A percentile compares a stretch with the other conserved stretches of the same genome.
Conservation (phyloP, 2,888 invertebrate species). For the Drosophila bunnanda region DNA sequence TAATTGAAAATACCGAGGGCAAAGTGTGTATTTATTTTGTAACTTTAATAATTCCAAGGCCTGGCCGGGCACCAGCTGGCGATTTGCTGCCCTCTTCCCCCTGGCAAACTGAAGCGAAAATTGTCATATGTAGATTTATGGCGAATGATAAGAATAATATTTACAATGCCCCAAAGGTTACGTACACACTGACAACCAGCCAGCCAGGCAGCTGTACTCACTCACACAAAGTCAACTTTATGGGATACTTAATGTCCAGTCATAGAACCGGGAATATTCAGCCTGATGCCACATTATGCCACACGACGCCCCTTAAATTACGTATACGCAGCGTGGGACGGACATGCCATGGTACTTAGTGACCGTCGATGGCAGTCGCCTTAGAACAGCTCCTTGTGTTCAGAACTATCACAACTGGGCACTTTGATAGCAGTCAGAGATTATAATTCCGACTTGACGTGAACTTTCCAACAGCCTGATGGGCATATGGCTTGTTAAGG, state of each 20-base stretch:
- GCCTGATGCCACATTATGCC: slow-evolving; percentile 73
- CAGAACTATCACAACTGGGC: slow-evolving; percentile 68
- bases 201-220: slow-evolving; percentile 15
- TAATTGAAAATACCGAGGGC: slow-evolving; percentile 29
- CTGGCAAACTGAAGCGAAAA: slow-evolving; percentile 68
- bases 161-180: slow-evolving; percentile 74
- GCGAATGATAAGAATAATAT: slow-evolving; percentile 78
- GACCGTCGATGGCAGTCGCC: slow-evolving; percentile 47
- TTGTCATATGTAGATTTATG: slow-evolving; percentile 81
- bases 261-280: slow-evolving; percentile 50
- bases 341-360: slow-evolving; percentile 46
- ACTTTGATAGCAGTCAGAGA: slow-evolving; percentile 73
- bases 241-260: slow-evolving; percentile 70
- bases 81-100: slow-evolving; percentile 26
- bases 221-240: slow-evolving; percentile 62
- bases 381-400: slow-evolving; percentile 60
- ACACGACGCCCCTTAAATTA: slow-evolving; percentile 75
- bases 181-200: slow-evolving; percentile 25
- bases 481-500: neutral
- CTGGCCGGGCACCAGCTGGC: slow-evolving; percentile 13
- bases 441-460: slow-evolving; percentile 64
- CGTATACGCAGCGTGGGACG: slow-evolving; percentile 62
- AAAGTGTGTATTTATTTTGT: slow-evolving; percentile 14
- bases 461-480: slow-evolving; percentile 3
- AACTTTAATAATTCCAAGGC: slow-evolving; percentile 42